Evolutionary conservation across 53 echinoderm and acorn worm species (phyloP).

Genomic region (Arbacia lixula): DNA sequence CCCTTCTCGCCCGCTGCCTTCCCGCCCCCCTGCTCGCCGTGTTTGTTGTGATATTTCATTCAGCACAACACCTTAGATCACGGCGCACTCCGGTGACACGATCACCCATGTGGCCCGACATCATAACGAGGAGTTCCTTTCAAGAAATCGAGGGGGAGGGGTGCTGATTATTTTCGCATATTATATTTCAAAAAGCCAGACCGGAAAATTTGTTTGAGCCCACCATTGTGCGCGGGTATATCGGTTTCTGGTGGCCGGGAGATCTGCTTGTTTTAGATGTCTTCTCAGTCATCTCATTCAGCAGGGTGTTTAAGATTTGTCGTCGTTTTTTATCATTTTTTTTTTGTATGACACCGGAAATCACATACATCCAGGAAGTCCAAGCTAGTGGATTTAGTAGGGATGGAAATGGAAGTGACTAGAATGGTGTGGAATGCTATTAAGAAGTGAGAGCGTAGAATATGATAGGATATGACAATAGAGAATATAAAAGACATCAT

Average conservation of each 20-base stretch:
- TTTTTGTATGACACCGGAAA: too few species aligned
- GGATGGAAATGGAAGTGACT: too few species aligned
- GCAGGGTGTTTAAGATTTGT: too few species aligned
- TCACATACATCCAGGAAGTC: too few species aligned
- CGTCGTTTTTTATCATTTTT: too few species aligned
- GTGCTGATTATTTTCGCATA: conserved; percentile 31
- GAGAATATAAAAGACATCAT: too few species aligned
- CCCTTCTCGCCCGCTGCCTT: background rate
- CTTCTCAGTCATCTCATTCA: too few species aligned
- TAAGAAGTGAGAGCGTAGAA: too few species aligned
- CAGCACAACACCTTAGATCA: conserved; percentile 24
- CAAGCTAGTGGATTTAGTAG: too few species aligned
- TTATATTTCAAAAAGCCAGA: conserved; percentile 32
- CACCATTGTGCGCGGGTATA: conserved; percentile 25
- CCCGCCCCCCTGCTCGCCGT: conserved; percentile 26
- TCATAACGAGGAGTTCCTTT: conserved; percentile 23
- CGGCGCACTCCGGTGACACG: conserved; percentile 7
- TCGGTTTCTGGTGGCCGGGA: conserved; percentile 3
- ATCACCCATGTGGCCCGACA: conserved; percentile 32
- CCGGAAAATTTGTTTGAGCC: conserved; percentile 1
- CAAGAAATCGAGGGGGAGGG: conserved; percentile 1
- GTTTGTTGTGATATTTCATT: conserved; percentile 57
- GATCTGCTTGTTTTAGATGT: too few species aligned
- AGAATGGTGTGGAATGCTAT: too few species aligned
- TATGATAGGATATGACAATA: too few species aligned